Base-by-base conservation (phyloP, 2,113 vertebrate species). In the Grantiella picta region DNA sequence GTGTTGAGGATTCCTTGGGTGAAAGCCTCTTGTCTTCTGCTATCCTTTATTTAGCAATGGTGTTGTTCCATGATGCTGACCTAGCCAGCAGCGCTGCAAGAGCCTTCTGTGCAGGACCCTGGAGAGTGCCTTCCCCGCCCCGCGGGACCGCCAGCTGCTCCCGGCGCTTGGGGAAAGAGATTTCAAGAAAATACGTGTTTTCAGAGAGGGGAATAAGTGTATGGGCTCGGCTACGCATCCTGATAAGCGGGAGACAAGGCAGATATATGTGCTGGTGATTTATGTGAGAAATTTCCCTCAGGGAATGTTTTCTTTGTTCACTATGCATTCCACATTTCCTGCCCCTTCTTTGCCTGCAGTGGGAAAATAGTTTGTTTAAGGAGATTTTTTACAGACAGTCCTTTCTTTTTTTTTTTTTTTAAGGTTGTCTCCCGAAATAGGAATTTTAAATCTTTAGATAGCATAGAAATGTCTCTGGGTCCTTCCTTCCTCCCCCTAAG, bases 61-160 rank as follows among this genome's bases (percentile, higher is more conserved):
- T 27, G 5, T 11, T 47, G n/a, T 23, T 36, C 31, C 7, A 1
- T 0, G 7, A 15, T 1, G 7, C 28, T 9, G 25, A 2, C 1
- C 6, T 15, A 2, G 16, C 0, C 31, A 2, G 24, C 2, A 3
- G 35, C 0, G 0, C 0, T 0, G 22, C 13, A 3, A 24, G 36
- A 10, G 7, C 15, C n/a, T 19, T 18, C 42, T 16, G 36, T 92
- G 2, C 88, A 94, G 95, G 11, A 94, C 94, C 93, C 83, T 78
- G 94, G 94, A 97, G 92, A 96, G 93, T 21, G 64, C 35, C 69
- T 13, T 2, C 0, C 8, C 16, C 3, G 0, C 25, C 63, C 80
- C 5, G 0, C 33, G 14, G 44, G 18, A 2, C 52, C 4, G 7
- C 35, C 61, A 12, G 17, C 61, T 2, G 45, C 23, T 69, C 44